Percentiles rank a stretch among this genome's conserved stretches.
phyloP scores from a whole-genome alignment of 2,797 vertebrate genomes.

The Ataeniobius toweri region DNA sequence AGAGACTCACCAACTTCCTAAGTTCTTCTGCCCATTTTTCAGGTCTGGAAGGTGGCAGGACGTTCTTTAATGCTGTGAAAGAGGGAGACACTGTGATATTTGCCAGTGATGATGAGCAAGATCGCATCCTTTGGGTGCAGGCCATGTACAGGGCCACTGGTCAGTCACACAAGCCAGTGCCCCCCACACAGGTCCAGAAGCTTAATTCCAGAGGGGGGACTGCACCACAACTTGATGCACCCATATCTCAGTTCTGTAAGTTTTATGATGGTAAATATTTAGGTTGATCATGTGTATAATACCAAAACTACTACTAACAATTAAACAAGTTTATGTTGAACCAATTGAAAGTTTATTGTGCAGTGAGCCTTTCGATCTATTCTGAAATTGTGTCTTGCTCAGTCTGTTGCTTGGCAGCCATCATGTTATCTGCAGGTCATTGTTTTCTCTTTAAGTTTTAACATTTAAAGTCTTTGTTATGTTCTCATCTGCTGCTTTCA shows the following conservation, averaged over 20 bases:
- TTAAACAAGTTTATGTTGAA: not conserved
- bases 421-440: not conserved
- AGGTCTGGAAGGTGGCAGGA: constrained; percentile 94
- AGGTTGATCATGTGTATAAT: not conserved
- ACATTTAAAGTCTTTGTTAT: not conserved
- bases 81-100: constrained; percentile 98
- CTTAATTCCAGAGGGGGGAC: constrained; percentile 93
- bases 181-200: constrained; percentile 98
- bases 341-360: not conserved
- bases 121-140: constrained; percentile 98
- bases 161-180: constrained; percentile 97
- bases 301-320: not conserved
- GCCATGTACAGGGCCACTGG: constrained; percentile 98
- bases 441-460: not conserved
- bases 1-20: not conserved
- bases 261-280: constrained; percentile 48
- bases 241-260: constrained; percentile 99
- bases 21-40: constrained; percentile 2
- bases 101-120: constrained; percentile 97
- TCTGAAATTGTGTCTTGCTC: not conserved
- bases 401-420: not conserved
- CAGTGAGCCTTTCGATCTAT: not conserved
- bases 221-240: constrained; percentile 93
- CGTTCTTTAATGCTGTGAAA: constrained; percentile 98
- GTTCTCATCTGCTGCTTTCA: not conserved